Base-by-base conservation (phyloP, 2,888 invertebrate species). In the Trissonchulus latispiculum region DNA sequence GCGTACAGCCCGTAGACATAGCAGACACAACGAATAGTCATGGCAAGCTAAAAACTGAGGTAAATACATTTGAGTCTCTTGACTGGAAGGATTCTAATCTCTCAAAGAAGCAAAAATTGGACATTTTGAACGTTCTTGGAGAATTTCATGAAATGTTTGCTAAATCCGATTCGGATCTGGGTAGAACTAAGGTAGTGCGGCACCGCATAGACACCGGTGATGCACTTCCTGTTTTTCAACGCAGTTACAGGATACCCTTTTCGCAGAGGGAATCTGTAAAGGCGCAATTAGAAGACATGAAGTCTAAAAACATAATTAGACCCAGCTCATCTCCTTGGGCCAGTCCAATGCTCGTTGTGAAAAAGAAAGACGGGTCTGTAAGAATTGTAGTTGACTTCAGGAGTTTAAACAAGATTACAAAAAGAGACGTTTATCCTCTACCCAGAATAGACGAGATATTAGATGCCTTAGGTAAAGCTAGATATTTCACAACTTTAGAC, bases 401-500 rank as follows among this genome's bases (percentile, higher is more conserved):
- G 31, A 70, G 28, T 15, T 28, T 71, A 29, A 71, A 71, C 29
- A 28, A 15, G 28, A 8, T 71, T 29, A 71, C 71, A 3, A 28
- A 70, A 31, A 28, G 28, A 71, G 71, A 71, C 70, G 8, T 28
- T 70, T 71, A 28, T 71, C 71, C 71, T 15, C 70, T 71, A 8
- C 71, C 71, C 15, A 15, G 18, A 8, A 71, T 71, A 23, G 8
- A 18, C 18, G 70, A 71, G 68, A 70, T 71, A 18, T 23, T 71
- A 15, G 29, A 31, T n/a, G 3, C 8, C 8, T 31, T 70, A 28
- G 15, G 8, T 29, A 31, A 33, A 32, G 18, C 62, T 70, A 28
- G 29, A 15, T 70, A 28, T 70, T 71, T 71, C 32, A 23, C 72
- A 29, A 32, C 29, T 28, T 70, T 76, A n/a, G 73, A 74, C 32